A percentile compares a stretch with the other conserved stretches of the same genome.
Conservation (phyloP, 2,113 vertebrate species). For the Elanus axillaris region DNA sequence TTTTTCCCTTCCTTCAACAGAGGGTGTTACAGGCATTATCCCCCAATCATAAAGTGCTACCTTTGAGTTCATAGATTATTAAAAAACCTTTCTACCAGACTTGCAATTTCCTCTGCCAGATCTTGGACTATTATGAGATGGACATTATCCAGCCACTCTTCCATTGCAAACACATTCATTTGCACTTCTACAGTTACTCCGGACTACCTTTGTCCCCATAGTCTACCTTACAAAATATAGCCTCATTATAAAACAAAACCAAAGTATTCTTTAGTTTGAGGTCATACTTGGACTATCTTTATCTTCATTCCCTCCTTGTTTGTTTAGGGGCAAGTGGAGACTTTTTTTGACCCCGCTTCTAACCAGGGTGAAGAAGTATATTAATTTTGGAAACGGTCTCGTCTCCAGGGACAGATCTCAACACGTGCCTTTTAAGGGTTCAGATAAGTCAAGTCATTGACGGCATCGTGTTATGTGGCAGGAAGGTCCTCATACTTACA, state of each 20-base stretch:
- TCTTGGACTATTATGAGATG: background rate
- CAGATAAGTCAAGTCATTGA: background rate
- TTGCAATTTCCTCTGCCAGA: constrained; percentile 1
- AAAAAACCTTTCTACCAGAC: constrained; percentile 15
- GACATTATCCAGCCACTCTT: background rate
- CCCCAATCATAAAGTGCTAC: background rate
- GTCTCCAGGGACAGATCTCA: background rate
- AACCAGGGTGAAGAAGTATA: background rate
- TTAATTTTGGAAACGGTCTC: background rate
- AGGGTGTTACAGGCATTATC: background rate
- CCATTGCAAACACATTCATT: background rate
- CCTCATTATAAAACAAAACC: background rate
- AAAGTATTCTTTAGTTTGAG: background rate
- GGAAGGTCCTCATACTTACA: constrained; percentile 5
- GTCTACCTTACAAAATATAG: background rate
- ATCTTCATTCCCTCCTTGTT: background rate
- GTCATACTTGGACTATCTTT: background rate
- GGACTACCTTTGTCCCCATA: background rate
- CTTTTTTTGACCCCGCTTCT: background rate
- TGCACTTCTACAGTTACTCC: background rate
- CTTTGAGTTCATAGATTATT: background rate
- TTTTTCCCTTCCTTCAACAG: background rate
- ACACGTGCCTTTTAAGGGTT: background rate
- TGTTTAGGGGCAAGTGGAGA: background rate
- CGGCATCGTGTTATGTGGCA: background rate